A percentile compares a stretch with the other conserved stretches of the same genome.
Evolutionary conservation across 2,888 invertebrate genomes (phyloP).

Genomic region (Leptopilina syphax): DNA sequence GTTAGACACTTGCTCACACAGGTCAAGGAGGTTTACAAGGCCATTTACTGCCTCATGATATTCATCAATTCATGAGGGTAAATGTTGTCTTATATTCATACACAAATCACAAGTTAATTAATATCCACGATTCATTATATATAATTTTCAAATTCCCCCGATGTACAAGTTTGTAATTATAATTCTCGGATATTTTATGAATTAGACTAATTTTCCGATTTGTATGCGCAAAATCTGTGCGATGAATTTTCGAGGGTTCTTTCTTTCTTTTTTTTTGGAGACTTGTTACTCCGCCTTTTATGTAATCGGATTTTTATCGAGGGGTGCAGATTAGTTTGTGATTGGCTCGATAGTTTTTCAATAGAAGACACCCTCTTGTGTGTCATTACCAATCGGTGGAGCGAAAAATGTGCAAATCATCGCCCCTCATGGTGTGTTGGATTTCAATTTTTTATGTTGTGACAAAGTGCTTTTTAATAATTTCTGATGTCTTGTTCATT

Average conservation of each 20-base stretch:
- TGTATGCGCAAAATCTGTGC: background rate
- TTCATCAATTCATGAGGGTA: background rate
- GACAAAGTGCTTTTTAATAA: too few relatives aligned
- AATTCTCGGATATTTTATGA: background rate
- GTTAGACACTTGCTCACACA: background rate
- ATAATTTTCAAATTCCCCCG: background rate
- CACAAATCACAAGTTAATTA: background rate
- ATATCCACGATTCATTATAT: background rate
- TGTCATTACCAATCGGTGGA: constrained; percentile 14
- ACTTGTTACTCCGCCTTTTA: constrained; percentile 31
- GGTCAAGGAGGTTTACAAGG: constrained; percentile 31
- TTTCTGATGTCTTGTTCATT: too few relatives aligned
- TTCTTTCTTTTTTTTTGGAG: background rate
- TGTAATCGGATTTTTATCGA: constrained; percentile 32
- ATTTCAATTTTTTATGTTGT: too few relatives aligned
- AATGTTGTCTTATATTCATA: background rate
- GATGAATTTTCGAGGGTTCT: background rate
- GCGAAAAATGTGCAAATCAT: constrained; percentile 27
- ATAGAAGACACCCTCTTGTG: constrained; percentile 5
- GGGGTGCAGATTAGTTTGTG: constrained; percentile 29
- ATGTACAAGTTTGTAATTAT: background rate
- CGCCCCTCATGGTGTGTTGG: background rate
- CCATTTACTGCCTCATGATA: background rate
- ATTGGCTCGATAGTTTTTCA: constrained; percentile 36
- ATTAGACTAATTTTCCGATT: background rate